Evolutionary conservation across 2,888 invertebrate species (phyloP).

Genomic region (Cosmorhoe ocellata): DNA sequence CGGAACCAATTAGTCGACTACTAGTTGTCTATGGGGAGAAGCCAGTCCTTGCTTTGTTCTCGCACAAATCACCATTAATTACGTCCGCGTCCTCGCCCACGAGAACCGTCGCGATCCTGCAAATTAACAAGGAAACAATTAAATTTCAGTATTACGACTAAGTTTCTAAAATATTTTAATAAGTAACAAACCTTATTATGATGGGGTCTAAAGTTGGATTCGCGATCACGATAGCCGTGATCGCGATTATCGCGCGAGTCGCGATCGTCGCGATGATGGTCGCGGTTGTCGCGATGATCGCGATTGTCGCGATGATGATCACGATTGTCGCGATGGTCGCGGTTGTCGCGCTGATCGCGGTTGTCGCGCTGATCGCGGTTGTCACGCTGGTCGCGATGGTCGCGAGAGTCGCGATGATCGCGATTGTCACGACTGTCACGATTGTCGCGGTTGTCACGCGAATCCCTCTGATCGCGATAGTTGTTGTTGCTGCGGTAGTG

Average conservation of each 20-base stretch:
- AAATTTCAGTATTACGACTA: constrained; percentile 4
- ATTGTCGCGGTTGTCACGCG: constrained; percentile 41
- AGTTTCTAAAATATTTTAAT: constrained; percentile 8
- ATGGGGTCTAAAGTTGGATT: constrained; percentile 68
- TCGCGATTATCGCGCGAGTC: constrained; percentile 53
- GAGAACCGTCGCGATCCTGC: constrained; percentile 75
- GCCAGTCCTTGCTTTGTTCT: constrained; percentile 72
- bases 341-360: constrained; percentile 46
- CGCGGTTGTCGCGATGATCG: constrained; percentile 49
- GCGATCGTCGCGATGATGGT: constrained; percentile 50
- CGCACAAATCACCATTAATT: constrained; percentile 65
- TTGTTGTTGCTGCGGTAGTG: constrained; percentile 52
- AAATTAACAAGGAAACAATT: constrained; percentile 37
- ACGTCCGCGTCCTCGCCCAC: constrained; percentile 75
- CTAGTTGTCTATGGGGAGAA: constrained; percentile 82
- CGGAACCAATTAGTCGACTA: constrained; percentile 75
- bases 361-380: constrained; percentile 40
- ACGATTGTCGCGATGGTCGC: constrained; percentile 48
- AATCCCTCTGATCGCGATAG: constrained; percentile 41
- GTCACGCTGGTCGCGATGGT: constrained; percentile 45
- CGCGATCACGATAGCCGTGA: constrained; percentile 68
- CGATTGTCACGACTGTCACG: constrained; percentile 36
- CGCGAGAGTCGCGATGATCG: constrained; percentile 35
- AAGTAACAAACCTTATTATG: constrained; percentile 57
- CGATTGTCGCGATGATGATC: constrained; percentile 47